Conservation (phyloP, 2,113 vertebrate species). For the Murina feae region DNA sequence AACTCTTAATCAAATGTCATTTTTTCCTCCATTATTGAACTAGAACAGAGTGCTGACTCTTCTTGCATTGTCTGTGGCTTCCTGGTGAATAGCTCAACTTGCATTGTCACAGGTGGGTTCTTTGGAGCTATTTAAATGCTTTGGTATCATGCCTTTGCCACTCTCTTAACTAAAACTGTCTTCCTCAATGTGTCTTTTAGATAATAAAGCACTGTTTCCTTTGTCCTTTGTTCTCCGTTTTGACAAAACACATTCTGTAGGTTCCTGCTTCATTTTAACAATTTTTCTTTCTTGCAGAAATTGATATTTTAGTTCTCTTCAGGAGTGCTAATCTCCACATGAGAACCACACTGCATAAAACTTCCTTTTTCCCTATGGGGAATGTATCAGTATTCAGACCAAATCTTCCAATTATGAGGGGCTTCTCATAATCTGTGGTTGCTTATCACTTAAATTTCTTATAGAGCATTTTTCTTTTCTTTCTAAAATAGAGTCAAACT, state of each 20-base stretch:
- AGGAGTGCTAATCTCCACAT: conserved; percentile 58
- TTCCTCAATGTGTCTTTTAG: conserved; percentile 60
- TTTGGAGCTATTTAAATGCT: conserved; percentile 59
- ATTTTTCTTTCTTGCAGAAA: conserved; percentile 43
- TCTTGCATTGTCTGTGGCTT: conserved; percentile 48
- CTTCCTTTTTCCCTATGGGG: not conserved
- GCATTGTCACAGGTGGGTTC: conserved; percentile 8
- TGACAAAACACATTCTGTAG: conserved; percentile 55
- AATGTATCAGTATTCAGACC: conserved; percentile 33
- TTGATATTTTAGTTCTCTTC: conserved; percentile 55
- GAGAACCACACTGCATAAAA: not conserved
- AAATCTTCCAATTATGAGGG: conserved; percentile 46
- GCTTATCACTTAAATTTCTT: conserved; percentile 25
- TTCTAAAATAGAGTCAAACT: conserved; percentile 25
- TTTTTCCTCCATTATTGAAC: conserved; percentile 61
- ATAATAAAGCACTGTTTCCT: conserved; percentile 34
- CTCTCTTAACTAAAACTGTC: conserved; percentile 6
- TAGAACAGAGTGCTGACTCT: not conserved
- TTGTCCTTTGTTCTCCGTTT: conserved; percentile 60
- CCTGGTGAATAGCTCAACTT: not conserved
- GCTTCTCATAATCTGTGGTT: not conserved
- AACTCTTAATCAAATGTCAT: conserved; percentile 77
- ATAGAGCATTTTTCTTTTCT: not conserved
- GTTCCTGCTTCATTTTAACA: conserved; percentile 52
- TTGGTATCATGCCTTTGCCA: conserved; percentile 24